A percentile compares a stretch with the other conserved stretches of the same genome.
Evolutionary conservation across 1,140 invertebrate species (phyloP).

Genomic region (Brachystomella parvula): DNA sequence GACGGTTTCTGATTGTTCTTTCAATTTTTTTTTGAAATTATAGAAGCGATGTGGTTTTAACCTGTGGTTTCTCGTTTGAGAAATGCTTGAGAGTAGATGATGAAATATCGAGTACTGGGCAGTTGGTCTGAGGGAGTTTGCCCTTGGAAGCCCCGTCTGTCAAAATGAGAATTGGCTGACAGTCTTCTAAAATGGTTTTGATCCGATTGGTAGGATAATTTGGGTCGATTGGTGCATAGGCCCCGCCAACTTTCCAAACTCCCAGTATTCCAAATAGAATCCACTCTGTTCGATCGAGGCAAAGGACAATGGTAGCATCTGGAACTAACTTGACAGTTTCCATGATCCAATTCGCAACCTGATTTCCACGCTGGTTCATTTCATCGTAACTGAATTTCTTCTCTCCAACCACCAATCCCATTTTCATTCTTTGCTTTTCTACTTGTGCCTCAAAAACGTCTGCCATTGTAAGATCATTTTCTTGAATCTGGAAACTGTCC

Average conservation of each 20-base stretch:
- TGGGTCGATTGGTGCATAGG: neutral
- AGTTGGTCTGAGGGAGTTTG: no score
- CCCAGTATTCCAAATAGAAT: neutral
- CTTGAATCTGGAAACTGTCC: neutral
- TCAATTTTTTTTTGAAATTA: no score
- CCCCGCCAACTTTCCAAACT: neutral
- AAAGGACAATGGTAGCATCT: neutral
- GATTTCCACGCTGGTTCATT: conserved; percentile 8
- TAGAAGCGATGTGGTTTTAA: no score
- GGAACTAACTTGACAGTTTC: neutral
- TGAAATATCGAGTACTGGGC: no score
- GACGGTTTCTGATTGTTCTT: no score
- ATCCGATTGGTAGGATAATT: neutral
- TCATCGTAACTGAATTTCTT: conserved; percentile 2
- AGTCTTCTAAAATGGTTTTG: no score
- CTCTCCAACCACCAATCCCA: neutral
- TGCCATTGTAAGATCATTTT: neutral
- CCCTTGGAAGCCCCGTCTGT: no score
- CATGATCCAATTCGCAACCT: neutral
- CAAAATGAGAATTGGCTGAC: no score
- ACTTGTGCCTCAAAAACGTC: neutral
- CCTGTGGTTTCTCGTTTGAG: no score
- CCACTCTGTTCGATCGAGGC: neutral
- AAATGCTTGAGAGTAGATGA: no score
- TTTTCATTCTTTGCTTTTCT: neutral